Evolutionary conservation across 2,113 vertebrate genomes (phyloP).

Genomic region (Mystacornis crossleyi): DNA sequence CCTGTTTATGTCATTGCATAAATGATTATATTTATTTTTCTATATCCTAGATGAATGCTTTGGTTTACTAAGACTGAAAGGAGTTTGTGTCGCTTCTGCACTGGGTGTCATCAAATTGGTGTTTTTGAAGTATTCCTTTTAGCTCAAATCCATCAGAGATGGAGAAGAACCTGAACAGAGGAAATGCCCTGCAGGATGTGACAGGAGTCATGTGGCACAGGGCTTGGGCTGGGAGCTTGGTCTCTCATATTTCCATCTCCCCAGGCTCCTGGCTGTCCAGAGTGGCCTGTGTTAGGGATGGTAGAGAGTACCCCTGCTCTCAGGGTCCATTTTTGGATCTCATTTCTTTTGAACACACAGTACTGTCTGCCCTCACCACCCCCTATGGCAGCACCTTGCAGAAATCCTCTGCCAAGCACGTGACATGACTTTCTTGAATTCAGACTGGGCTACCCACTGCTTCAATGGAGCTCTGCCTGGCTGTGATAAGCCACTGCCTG

Average conservation of each 20-base stretch:
- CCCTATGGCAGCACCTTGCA: accelerated
- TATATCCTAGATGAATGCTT: not conserved
- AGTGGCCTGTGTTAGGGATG: not conserved
- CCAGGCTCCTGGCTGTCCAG: not conserved
- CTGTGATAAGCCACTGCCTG: not conserved
- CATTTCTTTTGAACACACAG: not conserved
- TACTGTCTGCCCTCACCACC: not conserved
- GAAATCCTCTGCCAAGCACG: not conserved
- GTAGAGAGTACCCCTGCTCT: not conserved
- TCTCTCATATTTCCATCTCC: not conserved
- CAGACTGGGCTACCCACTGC: accelerated
- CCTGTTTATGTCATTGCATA: not conserved
- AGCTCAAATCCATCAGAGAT: not conserved
- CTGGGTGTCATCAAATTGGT: not conserved
- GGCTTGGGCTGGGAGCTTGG: not conserved
- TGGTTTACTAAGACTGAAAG: not conserved
- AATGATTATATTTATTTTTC: not conserved
- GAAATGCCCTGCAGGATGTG: not conserved
- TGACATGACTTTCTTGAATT: not conserved
- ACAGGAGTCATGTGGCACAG: not conserved
- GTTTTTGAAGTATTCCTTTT: not conserved
- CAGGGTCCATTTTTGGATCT: not conserved
- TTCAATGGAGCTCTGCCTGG: not conserved
- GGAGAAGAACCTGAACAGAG: not conserved
- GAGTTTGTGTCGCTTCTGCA: not conserved